Evolutionary conservation across 2,888 invertebrate genomes (phyloP), one percentile per base, ranked within the genome.

Genomic region (Trichacis sp.): DNA sequence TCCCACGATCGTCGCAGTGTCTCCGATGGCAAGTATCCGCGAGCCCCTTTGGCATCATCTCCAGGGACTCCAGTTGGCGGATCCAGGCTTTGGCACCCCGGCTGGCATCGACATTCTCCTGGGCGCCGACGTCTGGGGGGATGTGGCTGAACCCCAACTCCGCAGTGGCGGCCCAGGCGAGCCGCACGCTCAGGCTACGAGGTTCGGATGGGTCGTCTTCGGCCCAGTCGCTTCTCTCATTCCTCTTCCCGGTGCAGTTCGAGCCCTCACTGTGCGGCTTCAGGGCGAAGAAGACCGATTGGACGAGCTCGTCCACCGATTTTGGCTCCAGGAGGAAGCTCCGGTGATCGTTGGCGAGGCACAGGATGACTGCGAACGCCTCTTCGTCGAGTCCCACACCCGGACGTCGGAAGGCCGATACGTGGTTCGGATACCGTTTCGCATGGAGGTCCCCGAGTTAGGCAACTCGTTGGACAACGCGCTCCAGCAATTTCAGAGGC

Each of bases 271-370:
- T 24, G 38, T 24, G 3, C 14, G n/a, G 11, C 47, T 15, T n/a
- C 24, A 3, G 17, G 15, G 18, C 17, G 49, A 33, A 1, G 59
- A 59, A 6, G n/a, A 15, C 12, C 15, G 9, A 15, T 20, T 60
- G 4, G 18, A 60, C 1, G 20, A 48, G 18, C 19, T 20, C 11
- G 12, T 57, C 6, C 57, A 63, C n/a, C 14, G 14, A 0, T 57
- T 63, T 17, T 57, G 52, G 52, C 20, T 19, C 9, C 47, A 52
- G 24, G 63, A 63, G 11, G 57, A 57, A 17, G 6, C 57, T 8
- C 48, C 56, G 2, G 18, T 48, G 40, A 19, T 14, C 19, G 6
- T 1, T 1, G 17, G 14, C 20, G 9, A 12, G 11, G 9, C 2
- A 2, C 29, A 56, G n/a, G 17, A 56, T 6, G 40, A 38, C n/a